Evolutionary conservation across 2,888 invertebrate genomes (phyloP).

Genomic region (Atrina japonica): DNA sequence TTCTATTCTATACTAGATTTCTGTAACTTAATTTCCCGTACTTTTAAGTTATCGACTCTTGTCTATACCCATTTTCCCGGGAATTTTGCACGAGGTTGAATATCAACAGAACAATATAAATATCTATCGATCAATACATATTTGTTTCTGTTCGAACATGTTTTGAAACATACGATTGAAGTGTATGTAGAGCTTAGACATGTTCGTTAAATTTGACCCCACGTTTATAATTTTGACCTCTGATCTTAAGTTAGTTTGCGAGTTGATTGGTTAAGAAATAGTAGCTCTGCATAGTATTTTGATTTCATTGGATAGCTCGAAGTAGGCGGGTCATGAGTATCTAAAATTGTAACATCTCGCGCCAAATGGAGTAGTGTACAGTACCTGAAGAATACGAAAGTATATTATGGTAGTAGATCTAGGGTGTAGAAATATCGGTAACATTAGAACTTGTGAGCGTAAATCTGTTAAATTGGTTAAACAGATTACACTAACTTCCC

Average conservation of each 20-base stretch:
- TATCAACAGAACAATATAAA: neutral
- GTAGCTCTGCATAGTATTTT: conserved; percentile 3
- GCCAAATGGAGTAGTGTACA: conserved; percentile 58
- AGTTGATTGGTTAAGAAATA: conserved; percentile 51
- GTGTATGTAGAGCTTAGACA: conserved; percentile 43
- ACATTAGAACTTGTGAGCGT: no score
- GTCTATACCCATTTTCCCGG: conserved; percentile 32
- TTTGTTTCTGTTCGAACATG: conserved; percentile 8
- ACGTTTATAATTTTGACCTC: conserved; percentile 46
- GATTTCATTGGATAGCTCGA: conserved; percentile 55
- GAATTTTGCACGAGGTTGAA: conserved; percentile 13
- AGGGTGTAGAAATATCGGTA: no score
- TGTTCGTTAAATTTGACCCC: conserved; percentile 52
- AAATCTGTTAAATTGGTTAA: no score
- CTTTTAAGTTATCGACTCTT: neutral
- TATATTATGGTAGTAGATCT: no score
- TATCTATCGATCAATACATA: neutral
- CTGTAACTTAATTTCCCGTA: no score
- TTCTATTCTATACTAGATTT: no score
- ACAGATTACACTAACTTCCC: no score
- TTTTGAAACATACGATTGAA: neutral
- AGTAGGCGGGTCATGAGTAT: conserved; percentile 57
- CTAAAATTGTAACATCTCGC: conserved; percentile 69
- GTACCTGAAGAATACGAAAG: conserved; percentile 1
- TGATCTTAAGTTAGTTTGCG: conserved; percentile 6